Conservation (phyloP, 2,113 vertebrate species). For the Lipophrys pholis region DNA sequence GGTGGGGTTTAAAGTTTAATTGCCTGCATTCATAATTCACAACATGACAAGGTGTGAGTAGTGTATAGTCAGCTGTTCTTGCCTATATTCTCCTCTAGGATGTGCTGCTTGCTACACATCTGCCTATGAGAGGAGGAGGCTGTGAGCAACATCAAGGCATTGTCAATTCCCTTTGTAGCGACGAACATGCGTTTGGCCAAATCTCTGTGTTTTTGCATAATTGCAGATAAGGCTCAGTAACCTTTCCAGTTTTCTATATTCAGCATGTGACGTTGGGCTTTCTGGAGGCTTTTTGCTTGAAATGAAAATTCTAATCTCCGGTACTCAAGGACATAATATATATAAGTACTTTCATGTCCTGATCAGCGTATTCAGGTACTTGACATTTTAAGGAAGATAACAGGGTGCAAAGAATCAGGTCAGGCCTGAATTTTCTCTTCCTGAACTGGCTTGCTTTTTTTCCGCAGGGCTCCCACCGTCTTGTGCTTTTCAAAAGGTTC, state of each 20-base stretch:
- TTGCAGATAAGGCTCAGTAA: constrained; percentile 80
- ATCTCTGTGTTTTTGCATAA: constrained; percentile 75
- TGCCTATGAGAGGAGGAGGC: constrained; percentile 23
- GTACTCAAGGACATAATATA: constrained; percentile 74
- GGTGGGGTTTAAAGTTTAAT: constrained; percentile 67
- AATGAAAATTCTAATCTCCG: constrained; percentile 77
- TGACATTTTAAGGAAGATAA: constrained; percentile 80
- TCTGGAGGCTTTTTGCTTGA: constrained; percentile 50
- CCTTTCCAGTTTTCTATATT: constrained; percentile 75
- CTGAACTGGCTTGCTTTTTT: constrained; percentile 32
- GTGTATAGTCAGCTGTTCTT: constrained; percentile 67
- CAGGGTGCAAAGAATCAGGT: constrained; percentile 63
- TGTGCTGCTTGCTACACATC: constrained; percentile 61
- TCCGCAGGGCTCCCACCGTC: constrained; percentile 22
- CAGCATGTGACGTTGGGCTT: constrained; percentile 72
- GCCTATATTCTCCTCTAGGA: constrained; percentile 65
- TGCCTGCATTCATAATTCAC: constrained; percentile 67
- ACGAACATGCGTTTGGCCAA: constrained; percentile 51
- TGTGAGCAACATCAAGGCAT: constrained; percentile 65
- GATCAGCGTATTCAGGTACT: constrained; percentile 75
- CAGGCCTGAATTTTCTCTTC: constrained; percentile 60
- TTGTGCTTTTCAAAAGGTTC: constrained; percentile 21
- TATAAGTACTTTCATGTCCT: constrained; percentile 74
- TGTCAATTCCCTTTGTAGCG: constrained; percentile 66
- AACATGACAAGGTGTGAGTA: constrained; percentile 54